These are phyloP conservation scores for Sussaba pulchella DNA, from an alignment of 2,888 invertebrate genomes.

Conservation along the genomic window DNA sequence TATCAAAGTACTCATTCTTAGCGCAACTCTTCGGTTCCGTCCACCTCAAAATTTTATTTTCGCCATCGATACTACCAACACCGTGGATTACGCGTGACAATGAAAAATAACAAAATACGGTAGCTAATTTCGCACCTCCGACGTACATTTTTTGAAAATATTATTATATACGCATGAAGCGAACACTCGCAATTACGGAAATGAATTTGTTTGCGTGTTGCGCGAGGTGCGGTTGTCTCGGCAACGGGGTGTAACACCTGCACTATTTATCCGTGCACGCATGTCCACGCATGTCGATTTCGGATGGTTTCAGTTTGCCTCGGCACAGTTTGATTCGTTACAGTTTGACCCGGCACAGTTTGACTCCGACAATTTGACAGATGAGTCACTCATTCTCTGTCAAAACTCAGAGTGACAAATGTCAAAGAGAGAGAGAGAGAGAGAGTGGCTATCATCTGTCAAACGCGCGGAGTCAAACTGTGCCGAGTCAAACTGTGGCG, in stretches of 20 bases:
- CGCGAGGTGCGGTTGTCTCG: background rate
- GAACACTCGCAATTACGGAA: background rate
- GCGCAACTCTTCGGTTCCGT: conserved; percentile 81
- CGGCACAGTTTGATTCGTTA: no score
- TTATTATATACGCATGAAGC: background rate
- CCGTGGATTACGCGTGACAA: conserved; percentile 12
- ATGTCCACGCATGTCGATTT: no score
- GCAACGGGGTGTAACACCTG: conserved; percentile 7
- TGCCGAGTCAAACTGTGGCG: no score
- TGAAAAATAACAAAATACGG: conserved; percentile 37
- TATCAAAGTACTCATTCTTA: conserved; percentile 85
- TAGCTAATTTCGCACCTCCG: background rate
- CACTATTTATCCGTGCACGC: background rate
- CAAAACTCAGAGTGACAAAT: no score
- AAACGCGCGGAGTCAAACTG: no score
- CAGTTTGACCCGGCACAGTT: no score
- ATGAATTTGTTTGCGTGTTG: background rate
- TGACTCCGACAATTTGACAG: no score
- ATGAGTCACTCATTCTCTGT: no score
- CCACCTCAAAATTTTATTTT: conserved; percentile 72
- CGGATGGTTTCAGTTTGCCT: no score
- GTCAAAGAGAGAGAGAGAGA: no score
- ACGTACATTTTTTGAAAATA: background rate
- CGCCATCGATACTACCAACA: conserved; percentile 13
- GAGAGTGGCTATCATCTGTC: no score